phyloP scores from a whole-genome alignment of 1,140 invertebrate species.

The Drosophila nasuta region DNA sequence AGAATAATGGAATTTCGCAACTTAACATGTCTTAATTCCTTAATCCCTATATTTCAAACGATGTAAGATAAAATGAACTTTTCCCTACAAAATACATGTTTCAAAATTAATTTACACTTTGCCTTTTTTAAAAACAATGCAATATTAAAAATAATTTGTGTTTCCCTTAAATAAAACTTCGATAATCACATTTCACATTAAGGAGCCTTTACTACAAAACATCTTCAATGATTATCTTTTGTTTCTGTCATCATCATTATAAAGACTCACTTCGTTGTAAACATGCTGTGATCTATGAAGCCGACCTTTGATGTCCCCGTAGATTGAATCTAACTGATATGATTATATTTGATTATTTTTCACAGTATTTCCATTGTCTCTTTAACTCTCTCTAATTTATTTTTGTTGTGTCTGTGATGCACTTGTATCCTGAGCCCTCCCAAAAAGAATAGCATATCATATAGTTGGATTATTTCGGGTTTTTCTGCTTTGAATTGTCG shows the following conservation, averaged over 20 bases:
- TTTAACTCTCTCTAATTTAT: not conserved
- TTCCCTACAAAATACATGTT: too few relatives aligned
- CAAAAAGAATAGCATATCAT: conserved; percentile 27
- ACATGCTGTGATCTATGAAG: conserved; percentile 3
- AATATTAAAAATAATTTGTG: not conserved
- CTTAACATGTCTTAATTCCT: too few relatives aligned
- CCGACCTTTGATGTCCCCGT: conserved; percentile 33
- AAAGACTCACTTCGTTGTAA: conserved; percentile 15
- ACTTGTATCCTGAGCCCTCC: conserved; percentile 38
- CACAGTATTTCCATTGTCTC: conserved; percentile 11
- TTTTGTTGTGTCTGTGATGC: conserved; percentile 3
- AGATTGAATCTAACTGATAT: conserved; percentile 20
- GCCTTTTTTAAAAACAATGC: not conserved
- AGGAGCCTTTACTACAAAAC: not conserved
- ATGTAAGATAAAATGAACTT: too few relatives aligned
- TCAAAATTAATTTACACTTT: not conserved
- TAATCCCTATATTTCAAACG: too few relatives aligned
- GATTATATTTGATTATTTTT: conserved; percentile 10
- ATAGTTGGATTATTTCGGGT: conserved; percentile 15
- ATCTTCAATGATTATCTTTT: conserved; percentile 9
- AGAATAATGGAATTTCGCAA: too few relatives aligned
- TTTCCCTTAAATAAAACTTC: not conserved
- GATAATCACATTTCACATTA: conserved; percentile 2
- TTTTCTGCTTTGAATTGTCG: conserved; percentile 32
- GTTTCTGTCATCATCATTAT: not conserved